Conservation (phyloP, 2,888 invertebrate species). For the Apamea sordens region DNA sequence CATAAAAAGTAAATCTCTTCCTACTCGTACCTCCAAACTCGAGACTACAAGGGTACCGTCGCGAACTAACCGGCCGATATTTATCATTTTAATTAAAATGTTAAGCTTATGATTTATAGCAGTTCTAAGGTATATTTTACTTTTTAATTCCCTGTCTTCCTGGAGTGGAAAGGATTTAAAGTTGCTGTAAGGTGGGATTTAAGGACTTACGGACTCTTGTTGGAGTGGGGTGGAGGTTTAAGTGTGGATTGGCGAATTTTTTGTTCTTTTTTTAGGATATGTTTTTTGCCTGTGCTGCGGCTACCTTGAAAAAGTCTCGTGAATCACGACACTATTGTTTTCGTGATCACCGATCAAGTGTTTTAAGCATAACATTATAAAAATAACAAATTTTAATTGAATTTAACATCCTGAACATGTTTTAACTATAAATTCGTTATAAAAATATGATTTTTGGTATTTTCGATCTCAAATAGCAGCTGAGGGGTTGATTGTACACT, state of each 20-base stretch:
- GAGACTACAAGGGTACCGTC: conserved; percentile 44
- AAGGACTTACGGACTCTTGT: conserved; percentile 3
- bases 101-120: conserved; percentile 72
- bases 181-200: conserved; percentile 49
- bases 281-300: background rate
- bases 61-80: conserved; percentile 64
- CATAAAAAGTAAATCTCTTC: conserved; percentile 29
- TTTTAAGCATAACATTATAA: too few species aligned
- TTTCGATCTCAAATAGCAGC: too few species aligned
- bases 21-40: conserved; percentile 19
- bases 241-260: conserved; percentile 9
- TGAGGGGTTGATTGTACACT: too few species aligned
- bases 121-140: conserved; percentile 68
- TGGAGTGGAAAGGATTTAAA: conserved; percentile 63
- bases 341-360: background rate
- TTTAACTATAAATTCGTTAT: too few species aligned
- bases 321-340: background rate
- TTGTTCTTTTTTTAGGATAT: background rate
- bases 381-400: too few species aligned
- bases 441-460: too few species aligned
- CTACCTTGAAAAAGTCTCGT: background rate
- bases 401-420: too few species aligned
- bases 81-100: conserved; percentile 75
- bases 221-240: conserved; percentile 11
- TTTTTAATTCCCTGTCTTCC: conserved; percentile 67